These are phyloP conservation scores for Harpagoxenus sublaevis DNA, from an alignment of 2,888 invertebrate genomes.

Conservation along the genomic window DNA sequence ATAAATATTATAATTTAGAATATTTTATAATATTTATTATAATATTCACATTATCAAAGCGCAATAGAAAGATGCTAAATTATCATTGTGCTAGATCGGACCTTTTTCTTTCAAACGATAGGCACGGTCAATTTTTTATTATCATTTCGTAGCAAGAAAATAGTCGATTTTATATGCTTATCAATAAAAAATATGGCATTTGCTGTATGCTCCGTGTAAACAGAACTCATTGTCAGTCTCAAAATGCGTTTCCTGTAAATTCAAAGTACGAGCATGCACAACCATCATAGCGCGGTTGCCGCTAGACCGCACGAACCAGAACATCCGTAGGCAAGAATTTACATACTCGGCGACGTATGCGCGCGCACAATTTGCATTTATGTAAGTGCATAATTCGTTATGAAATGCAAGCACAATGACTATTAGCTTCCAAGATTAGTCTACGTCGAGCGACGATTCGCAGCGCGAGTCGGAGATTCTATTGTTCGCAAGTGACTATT, in stretches of 20 bases:
- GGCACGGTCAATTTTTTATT: background rate
- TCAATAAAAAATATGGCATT: slow-evolving; percentile 5
- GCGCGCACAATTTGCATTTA: slow-evolving; percentile 53
- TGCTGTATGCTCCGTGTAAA: background rate
- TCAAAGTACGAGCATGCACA: slow-evolving; percentile 1
- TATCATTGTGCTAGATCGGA: no score
- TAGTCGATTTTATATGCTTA: background rate
- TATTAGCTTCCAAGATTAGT: slow-evolving; percentile 55
- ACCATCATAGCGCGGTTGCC: background rate
- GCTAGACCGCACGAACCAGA: slow-evolving; percentile 28
- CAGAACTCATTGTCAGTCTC: background rate
- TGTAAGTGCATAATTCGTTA: slow-evolving; percentile 58
- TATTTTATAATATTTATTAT: background rate
- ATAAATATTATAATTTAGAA: no score
- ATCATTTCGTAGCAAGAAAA: background rate
- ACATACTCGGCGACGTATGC: slow-evolving; percentile 40
- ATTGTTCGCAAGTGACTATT: slow-evolving; percentile 55
- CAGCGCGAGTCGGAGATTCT: slow-evolving; percentile 38
- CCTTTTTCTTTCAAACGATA: background rate
- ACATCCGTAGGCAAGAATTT: slow-evolving; percentile 46
- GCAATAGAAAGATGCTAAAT: background rate
- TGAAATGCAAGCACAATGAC: slow-evolving; percentile 55
- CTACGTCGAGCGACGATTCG: slow-evolving; percentile 50
- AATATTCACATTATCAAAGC: background rate
- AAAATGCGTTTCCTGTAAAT: slow-evolving; percentile 16